A percentile compares a stretch with the other conserved stretches of the same genome.
These are phyloP conservation scores for Pipistrellus kuhlii DNA, from an alignment of 2,797 vertebrate genomes.

Conservation along the genomic window DNA sequence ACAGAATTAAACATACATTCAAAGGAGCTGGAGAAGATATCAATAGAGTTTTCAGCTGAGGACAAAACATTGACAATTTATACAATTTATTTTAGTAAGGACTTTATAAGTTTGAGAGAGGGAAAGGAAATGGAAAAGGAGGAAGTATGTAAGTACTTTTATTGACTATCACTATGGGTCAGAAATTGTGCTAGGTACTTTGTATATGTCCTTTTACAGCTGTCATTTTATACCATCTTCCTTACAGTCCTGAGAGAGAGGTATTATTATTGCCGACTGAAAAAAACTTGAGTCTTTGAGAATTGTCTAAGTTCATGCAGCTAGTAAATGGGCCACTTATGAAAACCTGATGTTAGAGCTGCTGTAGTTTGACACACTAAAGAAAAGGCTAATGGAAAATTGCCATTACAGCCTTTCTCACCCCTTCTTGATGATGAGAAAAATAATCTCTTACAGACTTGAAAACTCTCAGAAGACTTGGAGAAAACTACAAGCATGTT, in stretches of 20 bases:
- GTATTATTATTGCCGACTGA: background rate
- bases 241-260: background rate
- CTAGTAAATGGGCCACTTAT: background rate
- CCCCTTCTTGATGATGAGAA: background rate
- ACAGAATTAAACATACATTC: background rate
- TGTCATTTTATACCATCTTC: background rate
- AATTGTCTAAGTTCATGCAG: background rate
- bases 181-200: background rate
- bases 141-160: background rate
- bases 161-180: background rate
- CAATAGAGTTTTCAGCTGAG: background rate
- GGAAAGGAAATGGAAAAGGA: background rate
- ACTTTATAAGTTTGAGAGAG: background rate
- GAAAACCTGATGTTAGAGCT: constrained; percentile 10
- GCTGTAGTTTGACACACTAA: background rate
- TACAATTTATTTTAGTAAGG: background rate
- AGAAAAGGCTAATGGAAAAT: background rate
- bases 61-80: background rate
- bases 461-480: constrained; percentile 3
- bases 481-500: background rate
- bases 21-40: background rate
- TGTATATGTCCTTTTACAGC: background rate
- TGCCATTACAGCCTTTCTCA: background rate
- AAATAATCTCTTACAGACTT: background rate
- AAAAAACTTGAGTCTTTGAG: background rate